phyloP scores from a whole-genome alignment of 1,140 invertebrate species.

The Ceratosolen solmsi region DNA sequence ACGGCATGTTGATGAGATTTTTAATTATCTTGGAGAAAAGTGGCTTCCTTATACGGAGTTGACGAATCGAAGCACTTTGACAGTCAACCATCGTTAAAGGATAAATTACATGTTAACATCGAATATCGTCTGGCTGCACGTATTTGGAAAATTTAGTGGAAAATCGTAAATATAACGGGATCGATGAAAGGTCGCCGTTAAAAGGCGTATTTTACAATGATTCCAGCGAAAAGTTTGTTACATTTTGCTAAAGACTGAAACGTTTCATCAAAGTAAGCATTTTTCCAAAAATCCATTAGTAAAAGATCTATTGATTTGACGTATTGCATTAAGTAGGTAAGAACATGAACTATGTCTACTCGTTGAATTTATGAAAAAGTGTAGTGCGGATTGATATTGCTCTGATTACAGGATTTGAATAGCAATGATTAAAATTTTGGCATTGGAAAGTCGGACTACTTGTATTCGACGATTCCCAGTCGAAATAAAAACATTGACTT shows the following conservation, averaged over 20 bases:
- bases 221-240: not conserved
- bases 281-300: too few species aligned
- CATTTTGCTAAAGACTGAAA: too few species aligned
- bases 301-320: too few species aligned
- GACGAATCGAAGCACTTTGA: not conserved
- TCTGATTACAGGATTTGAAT: not conserved
- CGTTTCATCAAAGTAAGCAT: too few species aligned
- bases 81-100: conserved; percentile 10
- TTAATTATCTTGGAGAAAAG: conserved; percentile 39
- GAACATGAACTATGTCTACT: too few species aligned
- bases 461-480: not conserved
- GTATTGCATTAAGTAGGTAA: too few species aligned
- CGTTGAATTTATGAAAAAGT: too few species aligned
- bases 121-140: not conserved
- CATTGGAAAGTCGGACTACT: not conserved
- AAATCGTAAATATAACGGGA: not conserved
- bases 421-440: not conserved
- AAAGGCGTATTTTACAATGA: not conserved
- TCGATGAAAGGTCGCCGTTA: too few species aligned
- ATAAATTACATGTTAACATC: conserved; percentile 40
- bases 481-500: not conserved
- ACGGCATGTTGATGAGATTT: conserved; percentile 41
- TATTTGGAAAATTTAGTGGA: conserved; percentile 3
- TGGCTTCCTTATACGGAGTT: conserved; percentile 2
- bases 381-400: not conserved